These are phyloP conservation scores for Eubasilissa splendida DNA, from an alignment of 2,888 invertebrate species.

Conservation along the genomic window DNA sequence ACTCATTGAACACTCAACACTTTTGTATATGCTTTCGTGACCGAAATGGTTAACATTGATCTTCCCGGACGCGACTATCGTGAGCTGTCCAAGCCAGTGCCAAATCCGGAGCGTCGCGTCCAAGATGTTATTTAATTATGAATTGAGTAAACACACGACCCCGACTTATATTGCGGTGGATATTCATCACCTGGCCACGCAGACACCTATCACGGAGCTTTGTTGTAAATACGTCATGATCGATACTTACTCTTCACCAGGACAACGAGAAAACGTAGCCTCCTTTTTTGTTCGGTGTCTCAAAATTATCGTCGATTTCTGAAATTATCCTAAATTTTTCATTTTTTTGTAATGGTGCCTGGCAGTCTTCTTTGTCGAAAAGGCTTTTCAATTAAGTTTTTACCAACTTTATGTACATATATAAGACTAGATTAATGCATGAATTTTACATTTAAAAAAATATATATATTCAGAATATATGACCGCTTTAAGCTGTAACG, in stretches of 20 bases:
- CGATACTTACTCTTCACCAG: not conserved
- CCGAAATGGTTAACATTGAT: no score
- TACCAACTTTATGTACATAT: no score
- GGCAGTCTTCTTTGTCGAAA: no score
- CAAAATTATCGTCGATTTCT: no score
- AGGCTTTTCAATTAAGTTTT: no score
- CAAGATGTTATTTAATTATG: conserved; percentile 54
- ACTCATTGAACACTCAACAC: not conserved
- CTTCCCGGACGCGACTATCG: no score
- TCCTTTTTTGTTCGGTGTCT: not conserved
- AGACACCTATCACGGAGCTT: not conserved
- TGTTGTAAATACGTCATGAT: not conserved
- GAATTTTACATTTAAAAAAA: no score
- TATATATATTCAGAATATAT: no score
- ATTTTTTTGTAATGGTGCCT: no score
- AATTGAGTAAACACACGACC: conserved; percentile 54
- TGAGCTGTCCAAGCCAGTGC: not conserved
- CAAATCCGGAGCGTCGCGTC: conserved; percentile 36
- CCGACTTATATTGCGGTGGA: conserved; percentile 54
- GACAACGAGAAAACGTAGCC: not conserved
- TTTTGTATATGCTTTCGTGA: not conserved
- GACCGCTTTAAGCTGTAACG: no score
- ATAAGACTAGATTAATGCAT: no score
- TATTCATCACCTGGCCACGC: conserved; percentile 35
- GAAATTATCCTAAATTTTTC: no score